Percentiles rank a stretch among this genome's conserved stretches.
Evolutionary conservation across 2,888 invertebrate species (phyloP).

Genomic region (Philaethria dido): DNA sequence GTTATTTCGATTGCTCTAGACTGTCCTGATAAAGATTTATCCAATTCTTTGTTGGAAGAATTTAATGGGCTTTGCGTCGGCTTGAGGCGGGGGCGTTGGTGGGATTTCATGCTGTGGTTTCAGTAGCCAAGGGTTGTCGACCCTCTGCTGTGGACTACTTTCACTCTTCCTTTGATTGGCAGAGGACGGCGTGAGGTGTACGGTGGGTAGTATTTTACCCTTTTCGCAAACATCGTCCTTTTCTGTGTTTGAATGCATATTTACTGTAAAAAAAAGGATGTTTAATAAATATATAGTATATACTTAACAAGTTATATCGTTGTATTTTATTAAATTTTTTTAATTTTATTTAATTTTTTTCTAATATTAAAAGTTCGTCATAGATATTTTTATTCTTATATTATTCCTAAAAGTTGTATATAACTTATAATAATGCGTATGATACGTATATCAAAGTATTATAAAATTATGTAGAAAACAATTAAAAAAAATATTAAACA

Average conservation of each 20-base stretch:
- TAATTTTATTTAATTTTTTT: no score
- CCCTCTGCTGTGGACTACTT: slow-evolving; percentile 53
- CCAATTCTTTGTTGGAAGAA: slow-evolving; percentile 75
- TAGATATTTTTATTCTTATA: no score
- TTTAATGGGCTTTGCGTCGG: slow-evolving; percentile 61
- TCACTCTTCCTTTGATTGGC: slow-evolving; percentile 61
- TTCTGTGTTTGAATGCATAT: slow-evolving; percentile 75
- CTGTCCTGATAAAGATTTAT: slow-evolving; percentile 50
- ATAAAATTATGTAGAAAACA: no score
- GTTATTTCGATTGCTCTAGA: slow-evolving; percentile 46
- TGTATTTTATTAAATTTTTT: neutral
- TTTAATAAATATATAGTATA: neutral
- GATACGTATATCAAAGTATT: no score
- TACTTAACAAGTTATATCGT: neutral
- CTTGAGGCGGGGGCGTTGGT: slow-evolving; percentile 73
- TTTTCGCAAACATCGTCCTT: slow-evolving; percentile 69
- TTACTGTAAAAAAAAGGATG: slow-evolving; percentile 38
- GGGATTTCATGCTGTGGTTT: slow-evolving; percentile 76
- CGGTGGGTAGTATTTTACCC: slow-evolving; percentile 58
- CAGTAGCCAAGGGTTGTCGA: slow-evolving; percentile 66
- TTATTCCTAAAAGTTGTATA: no score
- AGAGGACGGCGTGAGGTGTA: slow-evolving; percentile 71
- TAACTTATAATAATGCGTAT: no score
- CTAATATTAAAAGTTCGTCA: no score
- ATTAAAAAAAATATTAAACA: no score